A percentile compares a stretch with the other conserved stretches of the same genome.
Evolutionary conservation across 1,140 invertebrate species (phyloP).

Genomic region (Trichonephila clavipes): DNA sequence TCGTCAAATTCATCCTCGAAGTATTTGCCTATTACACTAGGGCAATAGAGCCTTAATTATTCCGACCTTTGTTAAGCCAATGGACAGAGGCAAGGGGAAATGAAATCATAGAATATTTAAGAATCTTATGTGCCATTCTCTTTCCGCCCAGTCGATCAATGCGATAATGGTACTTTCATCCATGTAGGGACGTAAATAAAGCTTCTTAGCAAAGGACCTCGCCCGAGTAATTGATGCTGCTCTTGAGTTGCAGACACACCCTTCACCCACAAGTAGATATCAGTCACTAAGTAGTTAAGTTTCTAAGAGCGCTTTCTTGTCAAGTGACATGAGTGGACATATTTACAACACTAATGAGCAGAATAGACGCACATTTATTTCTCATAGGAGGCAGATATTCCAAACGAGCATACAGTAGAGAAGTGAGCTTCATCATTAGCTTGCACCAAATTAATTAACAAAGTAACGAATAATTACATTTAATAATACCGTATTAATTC

Average conservation of each 20-base stretch:
- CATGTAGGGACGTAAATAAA: constrained; percentile 10
- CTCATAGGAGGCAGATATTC: too few species aligned
- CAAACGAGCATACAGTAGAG: too few species aligned
- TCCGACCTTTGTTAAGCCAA: not conserved
- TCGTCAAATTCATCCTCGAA: too few species aligned
- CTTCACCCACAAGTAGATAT: constrained; percentile 27
- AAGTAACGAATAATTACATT: too few species aligned
- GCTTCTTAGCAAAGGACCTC: not conserved
- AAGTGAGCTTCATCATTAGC: too few species aligned
- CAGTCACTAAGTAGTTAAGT: constrained; percentile 12
- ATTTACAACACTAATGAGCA: not conserved
- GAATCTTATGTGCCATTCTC: not conserved
- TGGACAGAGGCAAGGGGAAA: not conserved
- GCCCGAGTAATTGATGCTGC: constrained; percentile 35
- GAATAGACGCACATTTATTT: not conserved
- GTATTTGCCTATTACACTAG: too few species aligned
- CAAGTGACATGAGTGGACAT: not conserved
- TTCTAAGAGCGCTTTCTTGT: not conserved
- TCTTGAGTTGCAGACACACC: constrained; percentile 4
- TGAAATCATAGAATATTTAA: not conserved
- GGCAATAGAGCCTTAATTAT: not conserved
- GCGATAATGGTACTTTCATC: not conserved
- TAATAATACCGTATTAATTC: too few species aligned
- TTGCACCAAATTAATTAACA: too few species aligned
- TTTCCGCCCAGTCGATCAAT: not conserved